A percentile compares a stretch with the other conserved stretches of the same genome.
These are phyloP conservation scores for Sinosuthora webbiana DNA, from an alignment of 2,113 vertebrate genomes.

Conservation along the genomic window DNA sequence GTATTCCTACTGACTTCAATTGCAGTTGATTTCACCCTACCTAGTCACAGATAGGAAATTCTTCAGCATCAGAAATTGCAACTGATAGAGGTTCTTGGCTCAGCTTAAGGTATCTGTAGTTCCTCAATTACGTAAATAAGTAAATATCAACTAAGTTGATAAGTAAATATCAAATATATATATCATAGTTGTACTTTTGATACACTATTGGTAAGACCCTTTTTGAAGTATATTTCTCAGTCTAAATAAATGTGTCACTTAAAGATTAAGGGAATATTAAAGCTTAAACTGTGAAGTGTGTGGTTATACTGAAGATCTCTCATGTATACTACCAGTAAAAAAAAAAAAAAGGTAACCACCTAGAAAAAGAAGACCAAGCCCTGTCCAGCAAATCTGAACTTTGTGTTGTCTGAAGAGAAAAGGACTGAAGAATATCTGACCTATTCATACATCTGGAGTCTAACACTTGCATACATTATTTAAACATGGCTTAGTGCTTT, in stretches of 20 bases:
- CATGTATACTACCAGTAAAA: neutral
- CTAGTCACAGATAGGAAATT: neutral
- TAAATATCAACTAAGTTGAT: neutral
- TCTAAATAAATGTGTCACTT: neutral
- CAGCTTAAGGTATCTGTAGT: neutral
- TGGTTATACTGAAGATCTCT: neutral
- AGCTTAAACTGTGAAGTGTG: neutral
- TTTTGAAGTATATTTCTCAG: neutral
- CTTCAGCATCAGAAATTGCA: neutral
- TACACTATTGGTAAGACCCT: neutral
- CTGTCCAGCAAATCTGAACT: neutral
- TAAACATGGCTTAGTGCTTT: neutral
- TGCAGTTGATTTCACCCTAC: neutral
- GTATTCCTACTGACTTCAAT: neutral
- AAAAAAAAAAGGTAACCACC: neutral
- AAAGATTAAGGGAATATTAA: neutral
- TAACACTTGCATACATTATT: neutral
- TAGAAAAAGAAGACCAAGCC: neutral
- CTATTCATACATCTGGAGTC: neutral
- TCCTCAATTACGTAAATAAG: neutral
- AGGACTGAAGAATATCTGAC: neutral
- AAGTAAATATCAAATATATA: neutral
- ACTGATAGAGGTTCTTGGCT: neutral
- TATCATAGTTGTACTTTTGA: neutral
- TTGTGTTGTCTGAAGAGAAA: neutral